Evolutionary conservation across 1,140 invertebrate species (phyloP).

Genomic region (Calliphora vicina): DNA sequence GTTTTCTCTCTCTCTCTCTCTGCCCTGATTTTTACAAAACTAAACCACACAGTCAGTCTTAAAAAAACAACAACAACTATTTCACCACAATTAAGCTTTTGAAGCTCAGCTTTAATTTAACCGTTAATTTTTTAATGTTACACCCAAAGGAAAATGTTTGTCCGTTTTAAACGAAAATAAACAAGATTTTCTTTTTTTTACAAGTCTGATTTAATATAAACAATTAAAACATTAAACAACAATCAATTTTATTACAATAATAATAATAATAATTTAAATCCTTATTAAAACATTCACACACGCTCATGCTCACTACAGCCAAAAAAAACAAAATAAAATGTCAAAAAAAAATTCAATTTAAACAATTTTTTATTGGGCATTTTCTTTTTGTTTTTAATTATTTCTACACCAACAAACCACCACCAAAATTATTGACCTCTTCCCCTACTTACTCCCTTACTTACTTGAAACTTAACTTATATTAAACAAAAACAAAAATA

Average conservation of each 20-base stretch:
- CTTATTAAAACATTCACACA: constrained; percentile 64
- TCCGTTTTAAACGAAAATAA: neutral
- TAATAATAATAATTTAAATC: constrained; percentile 35
- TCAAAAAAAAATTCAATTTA: neutral
- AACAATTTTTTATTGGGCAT: neutral
- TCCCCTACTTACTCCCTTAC: neutral
- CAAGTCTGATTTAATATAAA: constrained; percentile 28
- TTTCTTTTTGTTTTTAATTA: neutral
- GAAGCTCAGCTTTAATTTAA: neutral
- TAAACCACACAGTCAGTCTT: neutral
- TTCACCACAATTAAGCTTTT: neutral
- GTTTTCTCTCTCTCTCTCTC: neutral
- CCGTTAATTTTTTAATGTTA: neutral
- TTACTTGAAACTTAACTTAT: neutral
- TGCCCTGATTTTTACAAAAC: neutral
- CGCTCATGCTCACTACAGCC: constrained; percentile 58
- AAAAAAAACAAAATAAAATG: neutral
- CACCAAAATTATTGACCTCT: neutral
- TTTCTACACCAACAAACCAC: constrained; percentile 15
- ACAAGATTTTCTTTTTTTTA: constrained; percentile 1
- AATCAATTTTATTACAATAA: neutral
- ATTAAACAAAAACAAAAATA: neutral
- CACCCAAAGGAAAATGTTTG: neutral
- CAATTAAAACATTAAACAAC: constrained; percentile 24
- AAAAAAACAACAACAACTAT: neutral